Evolutionary conservation across 2,113 vertebrate genomes (phyloP).

Genomic region (Rissa tridactyla): DNA sequence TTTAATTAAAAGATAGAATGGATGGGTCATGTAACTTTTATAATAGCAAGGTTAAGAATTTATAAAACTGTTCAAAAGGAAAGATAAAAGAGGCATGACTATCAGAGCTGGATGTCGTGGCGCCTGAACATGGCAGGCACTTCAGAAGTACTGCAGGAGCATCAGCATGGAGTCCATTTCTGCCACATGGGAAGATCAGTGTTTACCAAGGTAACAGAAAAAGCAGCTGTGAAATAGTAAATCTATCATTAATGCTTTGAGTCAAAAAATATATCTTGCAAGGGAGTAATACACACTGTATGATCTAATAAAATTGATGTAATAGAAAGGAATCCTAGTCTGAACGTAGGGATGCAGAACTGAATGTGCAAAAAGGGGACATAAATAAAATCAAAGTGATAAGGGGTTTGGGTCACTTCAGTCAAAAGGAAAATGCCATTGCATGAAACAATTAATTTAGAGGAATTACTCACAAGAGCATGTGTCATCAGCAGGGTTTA

Average conservation of each 20-base stretch:
- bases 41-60: neutral
- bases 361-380: neutral
- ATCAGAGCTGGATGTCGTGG: neutral
- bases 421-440: neutral
- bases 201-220: neutral
- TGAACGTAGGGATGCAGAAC: neutral
- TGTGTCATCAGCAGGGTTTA: neutral
- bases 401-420: neutral
- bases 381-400: neutral
- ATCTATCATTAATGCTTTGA: neutral
- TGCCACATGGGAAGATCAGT: neutral
- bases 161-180: rapidly evolving
- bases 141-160: neutral
- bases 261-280: neutral
- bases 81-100: neutral
- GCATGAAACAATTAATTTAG: neutral
- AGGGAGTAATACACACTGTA: neutral
- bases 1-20: neutral
- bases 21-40: neutral
- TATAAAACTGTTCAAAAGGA: neutral
- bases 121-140: neutral
- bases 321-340: neutral
- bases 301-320: neutral
- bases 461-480: neutral
- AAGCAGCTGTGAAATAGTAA: neutral